Base-by-base conservation (phyloP, 2,113 vertebrate genomes). In the Neoarius graeffei region DNA sequence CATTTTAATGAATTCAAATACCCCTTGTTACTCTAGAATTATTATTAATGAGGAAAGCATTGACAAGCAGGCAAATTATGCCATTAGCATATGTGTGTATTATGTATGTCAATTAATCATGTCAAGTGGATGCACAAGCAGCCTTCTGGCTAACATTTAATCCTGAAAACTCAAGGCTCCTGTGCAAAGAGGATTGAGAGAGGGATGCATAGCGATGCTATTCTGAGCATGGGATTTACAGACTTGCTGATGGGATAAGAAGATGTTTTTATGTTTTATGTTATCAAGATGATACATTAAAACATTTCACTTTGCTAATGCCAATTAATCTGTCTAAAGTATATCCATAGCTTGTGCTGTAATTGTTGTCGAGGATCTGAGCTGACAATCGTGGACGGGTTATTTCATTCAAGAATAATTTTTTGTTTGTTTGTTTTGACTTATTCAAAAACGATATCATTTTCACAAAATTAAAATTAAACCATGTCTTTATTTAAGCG, bases 1-100 rank as follows among this genome's bases (percentile, higher is more conserved):
- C 74, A 79, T 67, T 80, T 86, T 79, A 86, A 86, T 80, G 19
- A 80, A 86, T 80, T 62, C 60, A 19, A 69, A 67, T 56, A 69
- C 23, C 42, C 59, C 17, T 86, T 66, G 42, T 80, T 86, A 66
- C 42, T 86, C 74, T 66, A 62, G 20, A 48, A 73, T 76, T 64
- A 86, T 59, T 64, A 86, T 50, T 79, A 50, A 59, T 62, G 62
- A 35, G 83, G 48, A 27, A 67, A 71, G n/a, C 67, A 30, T 71
- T 71, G 50, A 85, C 64, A 85, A 73, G 67, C 67, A 85, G 27
- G 67, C 48, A 85, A 54, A 17, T 56, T 71, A 82, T 62, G 30
- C 80, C 80, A 82, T 82, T 62, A 62, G 80, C 80, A 82, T 30
- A 42, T 81, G 30, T 82, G 80, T 62, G 20, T 85, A 71, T 42